Base-by-base conservation (phyloP, 2,113 vertebrate genomes). In the Motacilla tschutschensis region DNA sequence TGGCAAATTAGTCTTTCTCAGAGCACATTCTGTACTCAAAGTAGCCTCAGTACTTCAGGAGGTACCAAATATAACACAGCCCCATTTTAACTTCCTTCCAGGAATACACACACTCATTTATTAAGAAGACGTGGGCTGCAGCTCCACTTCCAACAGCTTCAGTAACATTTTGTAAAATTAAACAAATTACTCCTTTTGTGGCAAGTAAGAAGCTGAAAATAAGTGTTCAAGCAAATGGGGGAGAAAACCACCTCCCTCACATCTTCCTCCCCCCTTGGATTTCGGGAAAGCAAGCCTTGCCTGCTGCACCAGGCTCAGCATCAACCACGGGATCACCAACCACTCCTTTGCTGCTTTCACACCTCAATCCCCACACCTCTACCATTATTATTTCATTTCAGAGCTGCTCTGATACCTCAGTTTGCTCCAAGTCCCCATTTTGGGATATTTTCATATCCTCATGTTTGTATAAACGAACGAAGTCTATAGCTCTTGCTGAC, bases 61-160 rank as follows among this genome's bases (percentile, higher is more conserved):
- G 87, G 78, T 26, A 91, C 89, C 92, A 86, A 93, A 95, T 91
- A 94, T 82, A 91, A 92, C 88, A 22, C 88, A 79, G 90, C 38
- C 59, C 66, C 62, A 4, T 71, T 93, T 93, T 84, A 83, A 88
- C 91, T 89, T 85, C 77, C 87, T 93, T 92, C 84, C 89, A 90
- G 82, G 91, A 93, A 94, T 77, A 91, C 85, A 87, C 66, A 50
- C 59, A 50, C 57, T 47, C 85, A 69, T 90, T 71, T 92, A 72
- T 84, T 88, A 84, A 83, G 83, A 66, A 88, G 76, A 94, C 60
- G 77, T 89, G 91, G 91, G 94, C 90, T 77, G 90, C 50, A 67
- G 54, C 38, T 93, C 60, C 43, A 48, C 67, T 70, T 89, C 87
- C 89, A 88, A 87, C 75, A 79, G 88, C 79, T 91, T 41, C 75